A percentile compares a stretch with the other conserved stretches of the same genome.
phyloP scores from a whole-genome alignment of 2,797 vertebrate genomes.

The Melanogrammus aeglefinus region DNA sequence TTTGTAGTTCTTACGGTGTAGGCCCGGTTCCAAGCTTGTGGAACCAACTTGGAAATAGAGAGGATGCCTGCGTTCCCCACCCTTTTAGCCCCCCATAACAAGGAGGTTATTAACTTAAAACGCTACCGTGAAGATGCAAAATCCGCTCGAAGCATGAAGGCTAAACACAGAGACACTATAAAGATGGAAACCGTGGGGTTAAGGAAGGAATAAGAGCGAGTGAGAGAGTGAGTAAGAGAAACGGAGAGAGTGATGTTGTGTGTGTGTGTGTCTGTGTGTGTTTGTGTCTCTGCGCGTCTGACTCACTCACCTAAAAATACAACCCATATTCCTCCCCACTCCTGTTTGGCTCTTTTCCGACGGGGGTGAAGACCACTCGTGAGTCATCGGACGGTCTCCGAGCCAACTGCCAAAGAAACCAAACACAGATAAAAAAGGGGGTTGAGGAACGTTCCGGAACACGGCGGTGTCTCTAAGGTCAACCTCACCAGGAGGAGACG shows the following conservation, averaged over 20 bases:
- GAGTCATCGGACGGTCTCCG: slow-evolving; percentile 51
- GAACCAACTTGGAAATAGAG: neutral
- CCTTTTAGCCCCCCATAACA: neutral
- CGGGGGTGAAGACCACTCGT: slow-evolving; percentile 47
- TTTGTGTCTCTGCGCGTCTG: slow-evolving; percentile 30
- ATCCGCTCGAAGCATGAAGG: neutral
- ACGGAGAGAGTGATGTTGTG: slow-evolving; percentile 3
- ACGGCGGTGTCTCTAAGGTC: neutral
- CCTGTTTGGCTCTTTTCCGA: slow-evolving; percentile 20
- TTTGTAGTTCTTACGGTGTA: neutral
- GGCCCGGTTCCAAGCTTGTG: neutral
- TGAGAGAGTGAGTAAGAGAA: slow-evolving; percentile 11
- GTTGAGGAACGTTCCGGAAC: slow-evolving; percentile 18
- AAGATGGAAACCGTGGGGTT: neutral
- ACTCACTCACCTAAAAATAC: slow-evolving; percentile 65
- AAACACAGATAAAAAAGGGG: slow-evolving; percentile 5
- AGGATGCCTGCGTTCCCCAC: neutral
- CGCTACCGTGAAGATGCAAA: neutral
- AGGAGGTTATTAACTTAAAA: neutral
- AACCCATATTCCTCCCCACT: slow-evolving; percentile 30
- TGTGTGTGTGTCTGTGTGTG: slow-evolving; percentile 32
- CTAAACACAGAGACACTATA: neutral
- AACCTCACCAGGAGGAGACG: slow-evolving; percentile 1
- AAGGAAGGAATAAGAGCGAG: slow-evolving; percentile 26
- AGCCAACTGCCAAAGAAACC: neutral